Evolutionary conservation across 2,797 vertebrate species (phyloP).

Genomic region (Ctenopoma kingsleyae): DNA sequence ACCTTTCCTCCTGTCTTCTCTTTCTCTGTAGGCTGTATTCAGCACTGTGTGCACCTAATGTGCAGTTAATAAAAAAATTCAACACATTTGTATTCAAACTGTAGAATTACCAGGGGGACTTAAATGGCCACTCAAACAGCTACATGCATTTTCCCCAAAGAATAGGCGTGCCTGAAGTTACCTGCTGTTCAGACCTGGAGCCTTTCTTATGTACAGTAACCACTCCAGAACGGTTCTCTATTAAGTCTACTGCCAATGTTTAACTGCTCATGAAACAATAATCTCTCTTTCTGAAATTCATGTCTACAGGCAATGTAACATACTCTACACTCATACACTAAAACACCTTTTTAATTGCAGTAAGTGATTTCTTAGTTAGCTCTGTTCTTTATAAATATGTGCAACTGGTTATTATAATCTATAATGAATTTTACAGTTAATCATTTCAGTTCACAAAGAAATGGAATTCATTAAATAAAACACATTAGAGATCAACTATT

Average conservation of each 20-base stretch:
- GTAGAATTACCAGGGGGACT: constrained; percentile 9
- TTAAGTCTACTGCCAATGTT: background rate
- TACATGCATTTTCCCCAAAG: constrained; percentile 2
- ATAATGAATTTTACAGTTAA: constrained; percentile 17
- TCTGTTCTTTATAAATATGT: constrained; percentile 1
- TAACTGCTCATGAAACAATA: constrained; percentile 10
- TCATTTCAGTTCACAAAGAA: constrained; percentile 3
- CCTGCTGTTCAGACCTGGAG: constrained; percentile 1
- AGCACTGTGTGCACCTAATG: constrained; percentile 16
- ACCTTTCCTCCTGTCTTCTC: constrained; percentile 26
- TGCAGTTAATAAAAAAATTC: constrained; percentile 22
- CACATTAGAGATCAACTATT: background rate
- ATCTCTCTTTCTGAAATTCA: constrained; percentile 22
- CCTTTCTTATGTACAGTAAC: background rate
- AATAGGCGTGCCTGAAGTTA: constrained; percentile 1
- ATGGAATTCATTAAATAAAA: constrained; percentile 16
- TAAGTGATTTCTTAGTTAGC: constrained; percentile 4
- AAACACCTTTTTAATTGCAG: constrained; percentile 26
- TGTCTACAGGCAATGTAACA: constrained; percentile 8
- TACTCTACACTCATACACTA: background rate
- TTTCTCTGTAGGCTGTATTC: constrained; percentile 14
- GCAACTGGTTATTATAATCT: background rate
- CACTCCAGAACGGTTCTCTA: background rate
- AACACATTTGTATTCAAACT: constrained; percentile 31
- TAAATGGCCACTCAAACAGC: constrained; percentile 24